Base-by-base conservation (phyloP, 2,113 vertebrate genomes). In the Scomber colias region DNA sequence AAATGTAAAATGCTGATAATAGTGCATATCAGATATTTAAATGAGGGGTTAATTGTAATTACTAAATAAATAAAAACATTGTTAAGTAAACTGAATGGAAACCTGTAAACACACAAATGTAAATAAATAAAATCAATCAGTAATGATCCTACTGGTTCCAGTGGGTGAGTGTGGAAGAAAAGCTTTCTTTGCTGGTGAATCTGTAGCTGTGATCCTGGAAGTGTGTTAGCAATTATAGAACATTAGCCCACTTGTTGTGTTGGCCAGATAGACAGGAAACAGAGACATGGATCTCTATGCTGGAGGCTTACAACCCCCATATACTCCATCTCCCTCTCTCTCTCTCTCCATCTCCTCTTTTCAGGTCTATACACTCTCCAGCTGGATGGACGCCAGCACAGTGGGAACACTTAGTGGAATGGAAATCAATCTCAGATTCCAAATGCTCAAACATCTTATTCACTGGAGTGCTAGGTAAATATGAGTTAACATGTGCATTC, bases 171-270 rank as follows among this genome's bases (percentile, higher is more conserved):
- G 5, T n/a, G 15, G 59, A 68, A 51, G 19, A 70, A 45, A 78
- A 44, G 45, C 9, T 67, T 66, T 60, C 16, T 53, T 75, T 49
- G 30, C 53, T 76, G 68, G 59, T 70, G 73, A 71, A 56, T 76
- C 59, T 51, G 68, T 71, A 60, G 55, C 49, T 75, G 31, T 64
- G 74, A 81, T 72, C 69, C 69, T 78, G 55, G 17, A 81, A 61
- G 77, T 75, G 81, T 86, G 87, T 86, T 86, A 64, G 70, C 62
- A 81, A 86, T 89, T 86, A 86, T 49, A 55, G 24, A 51, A 56
- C 67, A 79, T 83, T 83, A 89, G 83, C 62, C 60, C 75, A 80
- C 57, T 77, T 59, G 60, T 79, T 79, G 71, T 83, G 48, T 51
- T 75, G 59, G 65, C 56, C 71, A 49, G 68, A 77, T 59, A 71